A percentile compares a stretch with the other conserved stretches of the same genome.
phyloP scores from a whole-genome alignment of 1,140 invertebrate genomes.

The Cylas formicarius region DNA sequence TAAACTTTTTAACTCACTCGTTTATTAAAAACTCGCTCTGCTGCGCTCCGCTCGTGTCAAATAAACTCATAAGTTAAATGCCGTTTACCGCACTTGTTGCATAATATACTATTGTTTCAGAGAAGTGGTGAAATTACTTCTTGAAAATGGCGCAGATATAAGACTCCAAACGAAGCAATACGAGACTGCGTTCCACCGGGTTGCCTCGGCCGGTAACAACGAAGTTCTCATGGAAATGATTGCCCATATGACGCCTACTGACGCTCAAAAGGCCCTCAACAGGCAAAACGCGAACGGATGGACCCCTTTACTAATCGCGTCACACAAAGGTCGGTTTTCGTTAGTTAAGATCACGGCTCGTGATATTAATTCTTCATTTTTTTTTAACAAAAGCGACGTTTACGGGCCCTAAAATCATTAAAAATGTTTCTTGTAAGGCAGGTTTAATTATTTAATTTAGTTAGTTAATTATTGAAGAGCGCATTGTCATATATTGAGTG shows the following conservation, averaged over 20 bases:
- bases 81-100: too few relatives aligned
- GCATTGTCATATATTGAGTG: too few relatives aligned
- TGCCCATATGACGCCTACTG: constrained; percentile 73
- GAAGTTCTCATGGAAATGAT: constrained; percentile 92
- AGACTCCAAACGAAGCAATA: constrained; percentile 75
- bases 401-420: too few relatives aligned
- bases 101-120: constrained; percentile 28
- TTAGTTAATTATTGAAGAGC: too few relatives aligned
- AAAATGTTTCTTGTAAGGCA: too few relatives aligned
- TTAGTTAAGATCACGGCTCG: not conserved
- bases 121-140: constrained; percentile 79
- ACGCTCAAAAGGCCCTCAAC: constrained; percentile 89
- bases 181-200: constrained; percentile 94
- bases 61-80: too few relatives aligned
- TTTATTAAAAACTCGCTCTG: too few relatives aligned
- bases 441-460: too few relatives aligned
- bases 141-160: constrained; percentile 86
- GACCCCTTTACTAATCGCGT: constrained; percentile 92
- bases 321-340: constrained; percentile 47
- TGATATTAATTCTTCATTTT: too few relatives aligned
- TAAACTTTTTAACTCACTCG: too few relatives aligned
- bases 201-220: constrained; percentile 90
- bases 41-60: too few relatives aligned
- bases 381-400: too few relatives aligned
- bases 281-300: constrained; percentile 86